Percentiles rank a stretch among this genome's conserved stretches.
Evolutionary conservation across 2,113 vertebrate species (phyloP).

Genomic region (Cercopithecus mona): DNA sequence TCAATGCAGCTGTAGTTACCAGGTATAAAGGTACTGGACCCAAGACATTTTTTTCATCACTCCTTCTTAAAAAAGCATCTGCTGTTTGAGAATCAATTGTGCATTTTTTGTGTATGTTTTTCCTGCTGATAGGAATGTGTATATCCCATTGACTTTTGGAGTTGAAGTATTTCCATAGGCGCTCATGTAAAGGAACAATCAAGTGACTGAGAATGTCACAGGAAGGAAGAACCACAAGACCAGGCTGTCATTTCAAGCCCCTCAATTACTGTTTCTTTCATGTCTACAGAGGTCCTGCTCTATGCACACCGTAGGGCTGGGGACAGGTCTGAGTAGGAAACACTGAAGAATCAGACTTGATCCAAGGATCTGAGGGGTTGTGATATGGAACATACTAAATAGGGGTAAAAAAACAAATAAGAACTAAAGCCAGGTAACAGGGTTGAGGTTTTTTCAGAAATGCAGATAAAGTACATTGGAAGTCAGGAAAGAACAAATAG

Average conservation of each 20-base stretch:
- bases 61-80: constrained; percentile 18
- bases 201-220: neutral
- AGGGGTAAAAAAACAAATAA: neutral
- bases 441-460: neutral
- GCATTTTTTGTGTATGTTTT: neutral
- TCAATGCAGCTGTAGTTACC: constrained; percentile 95
- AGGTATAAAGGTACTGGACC: constrained; percentile 93
- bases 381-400: neutral
- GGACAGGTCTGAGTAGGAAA: neutral
- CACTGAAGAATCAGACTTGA: neutral
- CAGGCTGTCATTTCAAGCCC: neutral
- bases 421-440: neutral
- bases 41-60: constrained; percentile 55
- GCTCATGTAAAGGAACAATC: neutral
- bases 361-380: neutral
- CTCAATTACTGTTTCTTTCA: neutral
- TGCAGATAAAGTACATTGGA: neutral
- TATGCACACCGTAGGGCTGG: neutral
- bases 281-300: neutral
- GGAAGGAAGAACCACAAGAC: neutral
- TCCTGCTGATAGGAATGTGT: neutral
- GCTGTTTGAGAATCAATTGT: neutral
- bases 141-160: neutral
- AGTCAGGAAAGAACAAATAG: neutral
- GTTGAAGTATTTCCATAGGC: neutral